Percentiles rank a stretch among this genome's conserved stretches.
phyloP scores from a whole-genome alignment of 2,888 invertebrate species.

The Uloborus plumipes region DNA sequence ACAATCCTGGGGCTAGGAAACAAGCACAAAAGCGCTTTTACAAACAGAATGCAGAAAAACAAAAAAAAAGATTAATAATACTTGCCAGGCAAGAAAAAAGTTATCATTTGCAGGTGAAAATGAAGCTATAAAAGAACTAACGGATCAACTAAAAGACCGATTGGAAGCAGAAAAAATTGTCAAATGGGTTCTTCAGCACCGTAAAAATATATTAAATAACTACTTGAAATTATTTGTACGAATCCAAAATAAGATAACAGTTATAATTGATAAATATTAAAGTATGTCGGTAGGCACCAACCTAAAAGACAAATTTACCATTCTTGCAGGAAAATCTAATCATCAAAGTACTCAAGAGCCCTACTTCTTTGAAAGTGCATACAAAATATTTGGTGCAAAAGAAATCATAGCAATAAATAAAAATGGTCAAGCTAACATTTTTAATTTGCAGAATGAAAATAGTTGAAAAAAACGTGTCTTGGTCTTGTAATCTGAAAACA shows the following conservation, averaged over 20 bases:
- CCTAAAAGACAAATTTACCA: too few species aligned
- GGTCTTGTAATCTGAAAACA: not conserved
- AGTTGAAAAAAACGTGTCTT: not conserved
- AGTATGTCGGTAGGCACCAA: too few species aligned
- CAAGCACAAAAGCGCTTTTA: not conserved
- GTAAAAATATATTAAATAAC: not conserved
- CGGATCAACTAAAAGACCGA: too few species aligned
- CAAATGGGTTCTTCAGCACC: conserved; percentile 6
- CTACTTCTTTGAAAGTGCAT: not conserved
- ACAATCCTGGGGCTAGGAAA: not conserved
- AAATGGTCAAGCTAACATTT: not conserved
- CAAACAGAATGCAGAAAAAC: not conserved
- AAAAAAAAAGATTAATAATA: not conserved
- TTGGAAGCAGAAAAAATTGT: conserved; percentile 4
- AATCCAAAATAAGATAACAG: not conserved
- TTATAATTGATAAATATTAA: not conserved
- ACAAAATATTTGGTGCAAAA: not conserved
- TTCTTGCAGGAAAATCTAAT: not conserved
- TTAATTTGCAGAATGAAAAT: not conserved
- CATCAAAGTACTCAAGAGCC: not conserved
- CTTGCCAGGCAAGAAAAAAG: not conserved
- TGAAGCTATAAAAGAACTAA: not conserved
- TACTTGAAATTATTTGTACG: not conserved
- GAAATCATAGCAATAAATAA: not conserved
- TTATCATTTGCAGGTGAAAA: not conserved